Base-by-base conservation (phyloP, 2,888 invertebrate species). In the Gerris lacustris region DNA sequence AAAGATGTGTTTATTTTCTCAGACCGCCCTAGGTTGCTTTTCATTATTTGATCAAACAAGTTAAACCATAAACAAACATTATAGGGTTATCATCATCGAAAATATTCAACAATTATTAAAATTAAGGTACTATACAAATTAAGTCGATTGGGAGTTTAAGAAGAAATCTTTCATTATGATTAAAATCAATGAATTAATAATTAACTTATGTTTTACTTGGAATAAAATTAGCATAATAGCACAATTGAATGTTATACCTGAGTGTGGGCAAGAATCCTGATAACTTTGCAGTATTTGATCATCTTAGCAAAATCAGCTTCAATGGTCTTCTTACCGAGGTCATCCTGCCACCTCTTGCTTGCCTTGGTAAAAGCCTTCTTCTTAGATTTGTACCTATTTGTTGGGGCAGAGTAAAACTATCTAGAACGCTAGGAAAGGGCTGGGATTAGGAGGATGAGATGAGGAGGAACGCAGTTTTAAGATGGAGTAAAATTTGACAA, bases 301-400 rank as follows among this genome's bases (percentile, higher is more conserved):
- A 99, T 96, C 83, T 96, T 97, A 83, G 90, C 91, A 80, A 99
- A 91, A 80, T 99, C 96, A 77, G 91, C 90, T 78, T 97, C 96
- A 81, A 99, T 97, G 75, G 94, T 92, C 83, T 96, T 94, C 82
- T 93, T 92, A 72, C 99, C 99, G 77, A 92, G 87, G 78, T 94
- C 93, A 85, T 98, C 98, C 78, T 92, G 91, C 98, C 99, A 99
- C 82, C 98, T 99, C 85, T 97, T 97, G 80, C 94, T 91, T 74
- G 94, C 88, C 84, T 98, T 98, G 76, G 95, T 93, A 84, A 98
- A 99, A 75, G 99, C 99, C 94, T 97, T 98, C 94, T 97, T 99
- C 90, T 99, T 96, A 83, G 95, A 94, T 84, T 95, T 94, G 86
- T 96, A 97, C 99, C 99, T 99, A 69, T 18, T 69, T 70, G 71